Percentiles rank a stretch among this genome's conserved stretches.
Conservation (phyloP, 2,888 invertebrate species). For the Eledona agricola region DNA sequence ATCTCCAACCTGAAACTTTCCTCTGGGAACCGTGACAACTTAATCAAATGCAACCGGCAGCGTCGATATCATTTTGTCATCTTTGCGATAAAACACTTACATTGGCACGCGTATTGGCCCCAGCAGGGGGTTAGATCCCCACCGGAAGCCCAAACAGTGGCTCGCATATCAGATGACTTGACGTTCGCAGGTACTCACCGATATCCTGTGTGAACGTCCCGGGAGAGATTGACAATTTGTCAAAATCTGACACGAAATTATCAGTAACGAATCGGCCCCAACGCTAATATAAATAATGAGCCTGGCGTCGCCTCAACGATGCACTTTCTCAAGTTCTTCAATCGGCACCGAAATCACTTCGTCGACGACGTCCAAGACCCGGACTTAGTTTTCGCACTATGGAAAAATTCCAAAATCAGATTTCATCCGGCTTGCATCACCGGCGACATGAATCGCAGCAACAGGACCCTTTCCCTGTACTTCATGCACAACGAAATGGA, state of each 20-base stretch:
- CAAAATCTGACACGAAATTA: conserved; percentile 11
- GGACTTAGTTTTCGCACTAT: conserved; percentile 19
- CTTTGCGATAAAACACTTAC: conserved; percentile 54
- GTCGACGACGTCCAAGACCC: conserved; percentile 10
- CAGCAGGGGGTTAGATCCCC: conserved; percentile 33
- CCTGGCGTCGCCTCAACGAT: background rate
- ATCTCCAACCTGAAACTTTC: conserved; percentile 22
- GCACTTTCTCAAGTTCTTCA: conserved; percentile 1
- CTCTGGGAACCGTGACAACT: conserved; percentile 19
- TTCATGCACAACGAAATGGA: conserved; percentile 34
- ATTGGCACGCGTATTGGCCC: conserved; percentile 45
- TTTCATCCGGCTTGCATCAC: conserved; percentile 21
- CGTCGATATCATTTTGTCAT: conserved; percentile 43
- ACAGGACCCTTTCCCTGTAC: conserved; percentile 19
- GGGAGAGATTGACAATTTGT: conserved; percentile 15
- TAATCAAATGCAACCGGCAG: conserved; percentile 12
- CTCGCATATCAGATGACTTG: conserved; percentile 43
- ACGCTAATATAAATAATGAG: conserved; percentile 3
- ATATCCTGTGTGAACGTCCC: conserved; percentile 28
- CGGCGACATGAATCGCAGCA: conserved; percentile 7
- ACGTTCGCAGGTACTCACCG: conserved; percentile 30
- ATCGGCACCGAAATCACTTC: conserved; percentile 5
- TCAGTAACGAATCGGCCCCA: conserved; percentile 2
- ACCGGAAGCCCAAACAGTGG: conserved; percentile 41
- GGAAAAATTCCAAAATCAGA: conserved; percentile 7